These are phyloP conservation scores for Gymnosoma rotundatum DNA, from an alignment of 2,888 invertebrate genomes.

Conservation along the genomic window DNA sequence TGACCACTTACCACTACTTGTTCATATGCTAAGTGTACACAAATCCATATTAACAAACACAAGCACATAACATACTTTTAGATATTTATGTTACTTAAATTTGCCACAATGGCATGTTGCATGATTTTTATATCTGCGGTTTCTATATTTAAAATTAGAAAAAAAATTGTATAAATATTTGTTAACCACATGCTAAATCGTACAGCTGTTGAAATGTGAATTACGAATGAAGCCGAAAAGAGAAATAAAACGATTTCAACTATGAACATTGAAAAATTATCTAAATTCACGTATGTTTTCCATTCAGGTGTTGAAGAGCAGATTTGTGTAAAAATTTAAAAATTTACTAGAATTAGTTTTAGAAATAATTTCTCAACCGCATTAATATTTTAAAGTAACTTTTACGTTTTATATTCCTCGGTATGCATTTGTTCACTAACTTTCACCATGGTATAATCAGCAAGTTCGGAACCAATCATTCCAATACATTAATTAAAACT, in stretches of 20 bases:
- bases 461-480: too few relatives aligned
- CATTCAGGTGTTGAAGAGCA: background rate
- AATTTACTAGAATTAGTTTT: too few relatives aligned
- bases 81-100: constrained; percentile 45
- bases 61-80: background rate
- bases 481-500: too few relatives aligned
- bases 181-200: constrained; percentile 39
- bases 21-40: constrained; percentile 18
- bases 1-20: constrained; percentile 47
- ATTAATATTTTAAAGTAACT: too few relatives aligned
- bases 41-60: constrained; percentile 9
- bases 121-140: constrained; percentile 64
- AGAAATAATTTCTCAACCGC: too few relatives aligned
- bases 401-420: too few relatives aligned
- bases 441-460: too few relatives aligned
- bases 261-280: constrained; percentile 45
- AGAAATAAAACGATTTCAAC: background rate
- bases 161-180: constrained; percentile 41
- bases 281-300: constrained; percentile 28
- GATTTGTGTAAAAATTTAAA: background rate
- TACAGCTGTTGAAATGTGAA: constrained; percentile 49
- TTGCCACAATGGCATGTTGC: constrained; percentile 62
- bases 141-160: constrained; percentile 53
- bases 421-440: too few relatives aligned
- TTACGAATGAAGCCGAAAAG: constrained; percentile 9